phyloP scores from a whole-genome alignment of 2,888 invertebrate genomes.

The Rhagophthalmus giganteus region DNA sequence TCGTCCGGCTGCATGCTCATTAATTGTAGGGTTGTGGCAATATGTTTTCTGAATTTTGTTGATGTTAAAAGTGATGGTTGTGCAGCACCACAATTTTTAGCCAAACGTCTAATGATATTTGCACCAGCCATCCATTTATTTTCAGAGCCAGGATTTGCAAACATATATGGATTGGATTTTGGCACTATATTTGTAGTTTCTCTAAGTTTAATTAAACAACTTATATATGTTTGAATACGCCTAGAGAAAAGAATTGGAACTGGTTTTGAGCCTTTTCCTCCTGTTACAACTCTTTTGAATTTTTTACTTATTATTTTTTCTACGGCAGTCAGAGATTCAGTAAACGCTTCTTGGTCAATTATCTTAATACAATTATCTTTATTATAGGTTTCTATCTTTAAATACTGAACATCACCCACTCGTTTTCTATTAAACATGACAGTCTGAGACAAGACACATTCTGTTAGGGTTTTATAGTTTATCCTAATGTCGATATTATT shows the following conservation, averaged over 20 bases:
- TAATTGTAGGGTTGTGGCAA: conserved; percentile 35
- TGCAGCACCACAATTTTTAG: conserved; percentile 14
- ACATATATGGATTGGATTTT: conserved; percentile 16
- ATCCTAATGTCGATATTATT: conserved; percentile 3
- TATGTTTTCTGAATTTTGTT: conserved; percentile 25
- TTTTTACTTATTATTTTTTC: conserved; percentile 23
- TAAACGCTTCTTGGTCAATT: conserved; percentile 26
- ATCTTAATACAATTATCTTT: background rate
- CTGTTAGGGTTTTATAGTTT: conserved; percentile 32
- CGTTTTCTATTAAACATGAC: conserved; percentile 12
- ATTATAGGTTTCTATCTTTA: background rate
- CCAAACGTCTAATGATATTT: conserved; percentile 13
- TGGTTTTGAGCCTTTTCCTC: conserved; percentile 34
- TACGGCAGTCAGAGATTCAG: conserved; percentile 16
- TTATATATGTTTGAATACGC: conserved; percentile 24
- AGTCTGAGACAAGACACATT: conserved; percentile 24
- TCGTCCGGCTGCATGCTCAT: conserved; percentile 31
- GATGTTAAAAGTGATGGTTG: conserved; percentile 16
- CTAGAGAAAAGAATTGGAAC: conserved; percentile 34
- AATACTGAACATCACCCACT: no score
- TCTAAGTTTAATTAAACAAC: conserved; percentile 6
- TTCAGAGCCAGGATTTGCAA: conserved; percentile 22
- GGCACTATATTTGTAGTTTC: conserved; percentile 7
- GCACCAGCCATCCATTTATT: conserved; percentile 23
- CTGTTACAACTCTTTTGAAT: conserved; percentile 33